These are phyloP conservation scores for Tholera decimalis DNA, from an alignment of 2,888 invertebrate species.

Conservation along the genomic window DNA sequence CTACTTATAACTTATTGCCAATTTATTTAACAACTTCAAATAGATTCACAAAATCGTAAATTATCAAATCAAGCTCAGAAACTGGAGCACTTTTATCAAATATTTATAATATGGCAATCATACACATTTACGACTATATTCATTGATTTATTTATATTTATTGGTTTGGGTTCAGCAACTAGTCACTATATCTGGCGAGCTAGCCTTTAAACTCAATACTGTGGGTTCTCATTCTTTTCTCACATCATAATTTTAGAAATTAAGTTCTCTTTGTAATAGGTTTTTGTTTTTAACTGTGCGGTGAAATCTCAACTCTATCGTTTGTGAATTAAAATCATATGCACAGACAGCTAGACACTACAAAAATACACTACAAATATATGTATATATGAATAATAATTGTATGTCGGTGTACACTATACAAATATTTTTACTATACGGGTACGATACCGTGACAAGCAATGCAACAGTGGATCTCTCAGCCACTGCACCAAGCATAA, in stretches of 20 bases:
- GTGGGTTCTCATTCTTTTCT: conserved; percentile 38
- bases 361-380: too few relatives aligned
- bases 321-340: too few relatives aligned
- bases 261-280: background rate
- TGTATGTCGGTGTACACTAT: too few relatives aligned
- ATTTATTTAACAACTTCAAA: conserved; percentile 65
- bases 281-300: too few relatives aligned
- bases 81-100: conserved; percentile 75
- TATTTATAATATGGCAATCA: conserved; percentile 76
- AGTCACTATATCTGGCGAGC: conserved; percentile 68
- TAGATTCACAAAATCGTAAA: conserved; percentile 69
- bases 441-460: too few relatives aligned
- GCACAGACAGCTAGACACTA: too few relatives aligned
- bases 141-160: conserved; percentile 74
- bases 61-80: conserved; percentile 66
- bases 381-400: too few relatives aligned
- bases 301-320: too few relatives aligned
- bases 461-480: too few relatives aligned
- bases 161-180: conserved; percentile 69
- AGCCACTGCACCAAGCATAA: too few relatives aligned
- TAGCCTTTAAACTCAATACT: conserved; percentile 46
- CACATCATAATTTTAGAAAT: conserved; percentile 17
- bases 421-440: too few relatives aligned
- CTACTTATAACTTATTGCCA: conserved; percentile 54
- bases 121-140: conserved; percentile 74